Base-by-base conservation (phyloP, 1,140 invertebrate species). In the Drosophila nasuta region DNA sequence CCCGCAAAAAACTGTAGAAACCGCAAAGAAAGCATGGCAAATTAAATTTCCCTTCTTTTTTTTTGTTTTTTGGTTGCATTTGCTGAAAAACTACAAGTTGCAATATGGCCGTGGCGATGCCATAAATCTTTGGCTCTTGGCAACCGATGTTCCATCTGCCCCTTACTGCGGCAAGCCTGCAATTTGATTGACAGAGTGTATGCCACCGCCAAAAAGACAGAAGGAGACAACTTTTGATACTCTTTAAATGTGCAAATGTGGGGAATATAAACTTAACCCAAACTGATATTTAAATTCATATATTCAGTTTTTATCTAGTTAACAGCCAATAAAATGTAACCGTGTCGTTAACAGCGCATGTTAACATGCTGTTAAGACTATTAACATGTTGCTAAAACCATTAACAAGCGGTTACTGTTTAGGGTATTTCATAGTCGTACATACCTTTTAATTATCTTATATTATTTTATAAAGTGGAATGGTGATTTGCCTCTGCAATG, bases 51-150 rank as follows among this genome's bases (percentile, higher is more conserved):
- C 80, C 65, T 74, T 82, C 56, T 77, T 64, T 59, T 57, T 72
- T 15, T 15, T 15, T 35, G 0, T 20, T 20, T 20, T 25, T 25
- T 25, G 20, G 20, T 25, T 25, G 20, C 20, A 25, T 20, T 17
- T 13, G 10, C 20, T 7, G 4, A 52, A 30, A 54, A 74, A 65
- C 65, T 71, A 60, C 54, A 76, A 49, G 65, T 5, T 71, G 82
- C 75, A 86, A 77, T 75, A 64, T 69, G 60, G 71, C 60, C 63
- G 68, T 71, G 67, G 45, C 63, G 28, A 41, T 72, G 77, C 69
- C 80, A 87, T 87, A 87, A 87, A 87, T 87, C 83, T 83, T 67
- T 65, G 67, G 49, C 77, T 77, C 80, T 83, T 89, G 83, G 83
- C 83, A 88, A 68, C 62, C 62, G 46, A 11, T 1, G 51, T 77